phyloP scores from a whole-genome alignment of 2,888 invertebrate genomes.

The Beris chalybata region DNA sequence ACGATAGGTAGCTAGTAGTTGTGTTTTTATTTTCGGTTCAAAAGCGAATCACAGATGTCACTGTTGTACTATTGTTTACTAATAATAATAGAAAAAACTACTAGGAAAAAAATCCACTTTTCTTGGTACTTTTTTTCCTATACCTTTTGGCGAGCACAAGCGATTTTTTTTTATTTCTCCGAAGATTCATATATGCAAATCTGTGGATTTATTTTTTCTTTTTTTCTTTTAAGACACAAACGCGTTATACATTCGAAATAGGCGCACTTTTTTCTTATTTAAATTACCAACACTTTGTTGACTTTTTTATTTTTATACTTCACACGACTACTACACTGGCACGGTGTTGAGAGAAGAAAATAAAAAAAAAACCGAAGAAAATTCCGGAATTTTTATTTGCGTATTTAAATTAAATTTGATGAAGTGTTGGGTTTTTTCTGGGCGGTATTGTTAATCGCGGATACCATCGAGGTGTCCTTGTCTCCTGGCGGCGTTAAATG shows the following conservation, averaged over 20 bases:
- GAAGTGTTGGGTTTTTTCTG: too few species aligned
- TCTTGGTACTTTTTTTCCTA: too few species aligned
- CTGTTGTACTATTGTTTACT: conserved; percentile 27
- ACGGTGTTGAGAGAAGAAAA: not conserved
- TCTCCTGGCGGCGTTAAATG: too few species aligned
- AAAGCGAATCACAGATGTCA: conserved; percentile 16
- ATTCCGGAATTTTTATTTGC: conserved; percentile 25
- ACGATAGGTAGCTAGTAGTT: not conserved
- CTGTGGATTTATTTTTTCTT: too few species aligned
- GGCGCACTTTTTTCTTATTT: conserved; percentile 21
- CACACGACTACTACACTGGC: conserved; percentile 6
- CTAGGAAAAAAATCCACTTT: too few species aligned
- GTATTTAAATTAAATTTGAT: not conserved
- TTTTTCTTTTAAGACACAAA: too few species aligned
- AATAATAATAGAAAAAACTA: conserved; percentile 19
- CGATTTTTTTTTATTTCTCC: too few species aligned
- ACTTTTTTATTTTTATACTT: conserved; percentile 25
- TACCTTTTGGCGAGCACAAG: too few species aligned
- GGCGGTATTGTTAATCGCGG: too few species aligned
- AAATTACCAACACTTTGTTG: conserved; percentile 21
- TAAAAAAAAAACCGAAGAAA: conserved; percentile 8
- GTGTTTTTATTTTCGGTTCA: not conserved
- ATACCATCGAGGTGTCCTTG: too few species aligned
- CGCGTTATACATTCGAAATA: not conserved
- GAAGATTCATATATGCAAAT: too few species aligned